Evolutionary conservation across 2,113 vertebrate genomes (phyloP).

Genomic region (Protobothrops mucrosquamatus): DNA sequence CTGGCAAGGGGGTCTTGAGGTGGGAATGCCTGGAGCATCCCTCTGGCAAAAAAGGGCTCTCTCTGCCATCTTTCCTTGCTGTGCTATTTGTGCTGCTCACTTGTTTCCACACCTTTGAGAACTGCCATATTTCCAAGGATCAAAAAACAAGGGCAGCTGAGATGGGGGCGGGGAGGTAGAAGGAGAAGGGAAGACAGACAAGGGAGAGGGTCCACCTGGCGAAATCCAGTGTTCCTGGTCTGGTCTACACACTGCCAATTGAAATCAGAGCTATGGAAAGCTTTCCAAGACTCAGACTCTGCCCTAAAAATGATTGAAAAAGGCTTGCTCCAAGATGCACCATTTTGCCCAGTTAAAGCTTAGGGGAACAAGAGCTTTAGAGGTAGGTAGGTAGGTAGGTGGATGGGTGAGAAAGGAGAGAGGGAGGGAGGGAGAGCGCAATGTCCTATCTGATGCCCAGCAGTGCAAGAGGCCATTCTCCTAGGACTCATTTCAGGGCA

Average conservation of each 20-base stretch:
- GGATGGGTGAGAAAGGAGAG: no score
- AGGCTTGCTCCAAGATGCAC: no score
- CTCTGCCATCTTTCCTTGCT: neutral
- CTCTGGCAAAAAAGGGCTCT: no score
- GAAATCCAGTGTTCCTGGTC: neutral
- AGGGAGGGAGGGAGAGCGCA: no score
- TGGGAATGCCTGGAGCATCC: neutral
- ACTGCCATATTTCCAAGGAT: neutral
- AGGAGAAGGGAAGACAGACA: neutral
- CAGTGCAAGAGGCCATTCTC: accelerated
- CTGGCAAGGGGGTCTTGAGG: neutral
- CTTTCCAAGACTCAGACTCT: neutral
- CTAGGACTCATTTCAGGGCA: neutral
- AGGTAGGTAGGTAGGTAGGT: no score
- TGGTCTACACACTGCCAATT: neutral
- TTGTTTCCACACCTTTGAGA: neutral
- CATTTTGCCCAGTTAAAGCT: no score
- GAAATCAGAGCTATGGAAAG: neutral
- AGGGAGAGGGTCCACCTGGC: no score
- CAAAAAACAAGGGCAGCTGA: neutral
- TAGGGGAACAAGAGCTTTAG: no score
- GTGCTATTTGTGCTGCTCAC: neutral
- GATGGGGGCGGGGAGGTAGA: neutral
- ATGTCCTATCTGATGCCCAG: neutral
- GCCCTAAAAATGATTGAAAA: neutral